These are phyloP conservation scores for Pachypanchax playfairii DNA, from an alignment of 2,113 vertebrate genomes.

Conservation along the genomic window DNA sequence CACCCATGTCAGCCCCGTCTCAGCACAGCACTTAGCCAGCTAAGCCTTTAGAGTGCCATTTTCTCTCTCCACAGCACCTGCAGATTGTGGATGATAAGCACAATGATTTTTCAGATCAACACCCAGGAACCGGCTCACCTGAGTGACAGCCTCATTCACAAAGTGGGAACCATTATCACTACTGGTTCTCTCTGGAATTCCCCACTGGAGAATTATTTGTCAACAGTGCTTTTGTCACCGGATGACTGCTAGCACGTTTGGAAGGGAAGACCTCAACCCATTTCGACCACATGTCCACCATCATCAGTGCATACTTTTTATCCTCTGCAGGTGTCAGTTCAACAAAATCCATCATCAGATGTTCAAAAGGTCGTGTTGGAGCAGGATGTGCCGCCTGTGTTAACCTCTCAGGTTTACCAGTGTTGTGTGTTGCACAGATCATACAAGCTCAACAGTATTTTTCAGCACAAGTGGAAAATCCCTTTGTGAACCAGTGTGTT, in stretches of 20 bases:
- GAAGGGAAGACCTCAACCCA: background rate
- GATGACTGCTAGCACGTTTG: background rate
- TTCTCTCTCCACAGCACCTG: background rate
- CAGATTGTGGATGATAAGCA: background rate
- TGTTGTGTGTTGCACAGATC: background rate
- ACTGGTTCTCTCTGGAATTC: background rate
- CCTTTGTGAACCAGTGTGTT: background rate
- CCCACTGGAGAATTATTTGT: background rate
- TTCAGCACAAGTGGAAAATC: background rate
- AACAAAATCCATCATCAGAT: constrained; percentile 21
- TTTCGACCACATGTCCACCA: background rate
- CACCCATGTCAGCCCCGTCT: background rate
- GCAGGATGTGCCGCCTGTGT: background rate
- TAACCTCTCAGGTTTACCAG: background rate
- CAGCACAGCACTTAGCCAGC: background rate
- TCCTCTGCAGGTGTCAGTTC: background rate
- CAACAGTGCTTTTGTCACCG: background rate
- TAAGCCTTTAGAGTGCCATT: background rate
- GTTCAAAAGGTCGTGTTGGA: background rate
- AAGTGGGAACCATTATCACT: background rate
- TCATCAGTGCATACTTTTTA: background rate
- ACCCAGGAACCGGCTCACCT: background rate
- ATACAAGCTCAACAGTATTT: background rate
- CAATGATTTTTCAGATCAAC: background rate
- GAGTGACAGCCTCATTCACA: background rate